Evolutionary conservation across 2,113 vertebrate species (phyloP).

Genomic region (Herpailurus yagouaroundi): DNA sequence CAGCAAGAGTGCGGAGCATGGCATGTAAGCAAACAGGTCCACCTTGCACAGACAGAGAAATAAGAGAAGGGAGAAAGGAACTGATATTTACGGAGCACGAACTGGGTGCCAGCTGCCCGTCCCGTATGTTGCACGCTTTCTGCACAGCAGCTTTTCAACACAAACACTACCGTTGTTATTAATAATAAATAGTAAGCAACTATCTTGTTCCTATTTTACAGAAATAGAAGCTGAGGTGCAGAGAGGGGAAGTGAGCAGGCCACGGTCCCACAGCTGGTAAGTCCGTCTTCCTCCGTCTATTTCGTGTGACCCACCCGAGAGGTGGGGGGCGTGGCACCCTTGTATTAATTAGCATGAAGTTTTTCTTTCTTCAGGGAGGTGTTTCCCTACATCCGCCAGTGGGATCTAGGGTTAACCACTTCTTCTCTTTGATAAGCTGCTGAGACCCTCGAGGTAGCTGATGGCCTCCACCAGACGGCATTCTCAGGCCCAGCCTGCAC

Average conservation of each 20-base stretch:
- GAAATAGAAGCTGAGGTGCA: background rate
- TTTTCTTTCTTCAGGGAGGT: background rate
- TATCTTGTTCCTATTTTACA: background rate
- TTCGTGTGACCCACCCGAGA: background rate
- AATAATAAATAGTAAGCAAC: background rate
- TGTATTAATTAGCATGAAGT: background rate
- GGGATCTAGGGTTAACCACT: background rate
- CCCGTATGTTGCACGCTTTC: background rate
- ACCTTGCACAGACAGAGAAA: background rate
- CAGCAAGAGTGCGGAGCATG: background rate
- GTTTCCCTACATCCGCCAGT: background rate
- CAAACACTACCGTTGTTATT: background rate
- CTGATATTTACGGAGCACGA: accelerated
- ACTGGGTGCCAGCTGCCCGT: background rate
- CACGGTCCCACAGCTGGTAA: background rate
- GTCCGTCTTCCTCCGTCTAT: background rate
- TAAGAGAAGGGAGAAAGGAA: background rate
- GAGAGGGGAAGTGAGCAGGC: background rate
- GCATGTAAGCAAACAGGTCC: background rate
- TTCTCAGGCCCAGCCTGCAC: background rate
- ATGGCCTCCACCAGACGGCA: background rate
- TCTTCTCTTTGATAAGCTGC: background rate
- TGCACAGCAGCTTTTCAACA: background rate
- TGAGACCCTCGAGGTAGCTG: background rate
- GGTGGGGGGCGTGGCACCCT: too few species aligned